Evolutionary conservation across 2,113 vertebrate genomes (phyloP), one percentile per base, ranked within the genome.

Genomic region (Phaetusa simplex): DNA sequence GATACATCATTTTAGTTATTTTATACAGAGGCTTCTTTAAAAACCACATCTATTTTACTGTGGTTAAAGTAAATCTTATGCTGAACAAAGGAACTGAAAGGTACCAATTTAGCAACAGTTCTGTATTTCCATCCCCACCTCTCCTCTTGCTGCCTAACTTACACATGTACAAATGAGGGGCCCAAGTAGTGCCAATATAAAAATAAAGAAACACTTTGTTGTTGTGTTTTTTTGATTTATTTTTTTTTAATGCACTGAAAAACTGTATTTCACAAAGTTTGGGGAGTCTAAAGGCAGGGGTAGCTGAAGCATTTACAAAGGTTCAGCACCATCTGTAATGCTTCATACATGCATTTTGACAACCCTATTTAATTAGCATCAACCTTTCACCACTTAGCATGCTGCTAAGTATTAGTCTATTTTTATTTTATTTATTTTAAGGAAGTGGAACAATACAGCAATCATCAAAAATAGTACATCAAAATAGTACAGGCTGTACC

Each of bases 351-450:
- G 15, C 34, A 74, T 32, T 90, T n/a, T 65, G 77, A 67, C 65
- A 80, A 79, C 15, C 12, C 45, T 38, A 87, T 73, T 90, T 94
- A 86, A 94, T 95, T 83, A 92, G 47, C 45, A 86, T 59, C 74
- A 69, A 94, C 86, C 73, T 86, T 82, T 82, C 66, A 79, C 30
- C 61, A 69, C 55, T 52, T 62, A 43, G n/a, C n/a, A 65, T 30
- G n/a, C 66, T 89, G 59, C 52, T 89, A 91, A 82, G 32, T 71
- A 93, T 76, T 82, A 74, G 56, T n/a, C 91, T 97, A 89, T 96
- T 96, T 97, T 92, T 71, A 81, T 92, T 92, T 92, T 66, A 93
- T 93, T 97, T 97, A 91, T 93, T 86, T 95, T 93, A 96, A 95
- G 95, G 91, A 97, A 96, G 94, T 95, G 43, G 89, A 96, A 95